phyloP scores from a whole-genome alignment of 2,113 vertebrate species.

The Axis porcinus region DNA sequence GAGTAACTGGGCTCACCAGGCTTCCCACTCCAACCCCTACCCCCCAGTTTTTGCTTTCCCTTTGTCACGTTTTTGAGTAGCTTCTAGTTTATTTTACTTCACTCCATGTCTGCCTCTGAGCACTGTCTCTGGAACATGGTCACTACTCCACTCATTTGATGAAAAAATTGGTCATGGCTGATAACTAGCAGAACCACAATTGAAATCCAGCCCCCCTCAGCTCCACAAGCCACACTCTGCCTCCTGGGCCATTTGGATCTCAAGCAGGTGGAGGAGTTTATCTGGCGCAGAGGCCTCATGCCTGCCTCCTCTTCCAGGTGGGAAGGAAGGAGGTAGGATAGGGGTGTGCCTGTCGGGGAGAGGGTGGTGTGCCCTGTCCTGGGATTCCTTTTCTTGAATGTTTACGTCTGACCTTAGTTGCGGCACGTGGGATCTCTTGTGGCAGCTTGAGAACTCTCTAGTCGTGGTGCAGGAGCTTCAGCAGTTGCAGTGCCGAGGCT shows the following conservation, averaged over 20 bases:
- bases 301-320: neutral
- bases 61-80: neutral
- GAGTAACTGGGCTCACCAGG: neutral
- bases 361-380: neutral
- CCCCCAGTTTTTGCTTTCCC: neutral
- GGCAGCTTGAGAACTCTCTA: neutral
- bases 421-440: neutral
- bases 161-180: neutral
- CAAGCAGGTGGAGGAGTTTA: neutral
- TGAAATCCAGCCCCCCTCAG: neutral
- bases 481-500: neutral
- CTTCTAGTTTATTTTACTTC: neutral
- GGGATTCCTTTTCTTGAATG: neutral
- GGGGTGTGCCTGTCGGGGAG: neutral
- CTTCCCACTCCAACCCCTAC: neutral
- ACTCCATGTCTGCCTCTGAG: neutral
- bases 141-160: neutral
- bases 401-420: neutral
- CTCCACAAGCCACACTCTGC: neutral
- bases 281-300: rapidly evolving
- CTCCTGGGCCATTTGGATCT: neutral
- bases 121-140: neutral
- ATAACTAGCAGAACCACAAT: neutral
- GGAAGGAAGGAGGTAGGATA: neutral
- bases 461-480: neutral